phyloP scores from a whole-genome alignment of 2,113 vertebrate genomes.

The Madoqua kirkii region DNA sequence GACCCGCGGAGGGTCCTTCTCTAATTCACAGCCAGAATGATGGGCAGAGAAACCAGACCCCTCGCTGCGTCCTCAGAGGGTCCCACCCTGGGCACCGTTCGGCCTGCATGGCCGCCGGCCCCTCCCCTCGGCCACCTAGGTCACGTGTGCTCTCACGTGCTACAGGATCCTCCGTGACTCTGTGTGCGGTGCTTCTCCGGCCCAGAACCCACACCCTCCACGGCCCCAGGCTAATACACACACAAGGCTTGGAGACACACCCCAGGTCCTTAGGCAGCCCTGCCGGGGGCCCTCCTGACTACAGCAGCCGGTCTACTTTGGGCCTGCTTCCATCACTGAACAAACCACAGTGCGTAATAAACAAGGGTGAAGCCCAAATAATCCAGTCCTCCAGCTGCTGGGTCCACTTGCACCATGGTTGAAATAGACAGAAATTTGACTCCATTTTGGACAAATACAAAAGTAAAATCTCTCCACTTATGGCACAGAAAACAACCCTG shows the following conservation, averaged over 20 bases:
- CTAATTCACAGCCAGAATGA: neutral
- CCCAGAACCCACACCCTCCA: neutral
- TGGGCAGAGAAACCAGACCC: neutral
- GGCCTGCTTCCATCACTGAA: neutral
- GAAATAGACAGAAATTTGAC: neutral
- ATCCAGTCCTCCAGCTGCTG: neutral
- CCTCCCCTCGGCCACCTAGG: neutral
- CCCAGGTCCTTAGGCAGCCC: neutral
- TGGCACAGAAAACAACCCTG: no score
- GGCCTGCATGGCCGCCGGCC: accelerated
- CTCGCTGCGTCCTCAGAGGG: accelerated
- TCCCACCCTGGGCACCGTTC: neutral
- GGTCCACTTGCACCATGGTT: neutral
- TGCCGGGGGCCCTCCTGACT: neutral
- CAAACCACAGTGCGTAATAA: neutral
- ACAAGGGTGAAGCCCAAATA: neutral
- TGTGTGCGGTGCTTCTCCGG: accelerated
- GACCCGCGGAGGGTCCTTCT: neutral
- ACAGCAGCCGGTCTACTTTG: accelerated
- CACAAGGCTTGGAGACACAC: neutral
- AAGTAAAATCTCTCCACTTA: neutral
- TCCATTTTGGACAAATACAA: neutral
- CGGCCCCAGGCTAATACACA: neutral
- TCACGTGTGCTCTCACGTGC: neutral
- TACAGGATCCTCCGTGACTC: accelerated